phyloP scores from a whole-genome alignment of 2,113 vertebrate genomes.

The Machaerirhynchus nigripectus region DNA sequence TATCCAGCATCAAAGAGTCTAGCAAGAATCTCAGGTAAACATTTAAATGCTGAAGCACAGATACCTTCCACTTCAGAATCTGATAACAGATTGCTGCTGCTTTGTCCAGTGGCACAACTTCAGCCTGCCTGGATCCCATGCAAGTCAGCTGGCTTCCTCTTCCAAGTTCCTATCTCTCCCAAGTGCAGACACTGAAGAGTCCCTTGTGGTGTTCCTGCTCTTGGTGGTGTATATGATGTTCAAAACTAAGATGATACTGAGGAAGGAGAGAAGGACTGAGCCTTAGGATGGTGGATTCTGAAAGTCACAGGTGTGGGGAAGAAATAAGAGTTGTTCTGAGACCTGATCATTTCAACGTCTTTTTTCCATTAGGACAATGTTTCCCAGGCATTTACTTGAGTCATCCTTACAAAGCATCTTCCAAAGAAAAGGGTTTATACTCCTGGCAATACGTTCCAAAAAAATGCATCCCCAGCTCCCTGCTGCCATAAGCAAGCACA shows the following conservation, averaged over 20 bases:
- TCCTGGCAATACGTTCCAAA: neutral
- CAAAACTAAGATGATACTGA: neutral
- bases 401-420: neutral
- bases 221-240: neutral
- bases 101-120: neutral
- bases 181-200: neutral
- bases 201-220: neutral
- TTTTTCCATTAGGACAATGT: neutral
- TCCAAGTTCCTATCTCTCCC: neutral
- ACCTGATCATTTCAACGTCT: neutral
- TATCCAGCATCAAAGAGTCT: neutral
- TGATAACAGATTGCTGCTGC: neutral
- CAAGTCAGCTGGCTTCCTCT: neutral
- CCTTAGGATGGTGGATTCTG: neutral
- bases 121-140: neutral
- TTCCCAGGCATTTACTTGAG: neutral
- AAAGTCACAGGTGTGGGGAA: neutral
- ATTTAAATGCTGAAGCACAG: neutral
- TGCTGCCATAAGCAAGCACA: slow-evolving; percentile 24
- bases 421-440: slow-evolving; percentile 30
- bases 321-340: neutral
- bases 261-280: neutral
- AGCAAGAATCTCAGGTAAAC: neutral
- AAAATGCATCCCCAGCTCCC: neutral
- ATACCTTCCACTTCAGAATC: neutral